Evolutionary conservation across 2,797 vertebrate genomes (phyloP), one percentile per base, ranked within the genome.

Genomic region (Acropternis orthonyx): DNA sequence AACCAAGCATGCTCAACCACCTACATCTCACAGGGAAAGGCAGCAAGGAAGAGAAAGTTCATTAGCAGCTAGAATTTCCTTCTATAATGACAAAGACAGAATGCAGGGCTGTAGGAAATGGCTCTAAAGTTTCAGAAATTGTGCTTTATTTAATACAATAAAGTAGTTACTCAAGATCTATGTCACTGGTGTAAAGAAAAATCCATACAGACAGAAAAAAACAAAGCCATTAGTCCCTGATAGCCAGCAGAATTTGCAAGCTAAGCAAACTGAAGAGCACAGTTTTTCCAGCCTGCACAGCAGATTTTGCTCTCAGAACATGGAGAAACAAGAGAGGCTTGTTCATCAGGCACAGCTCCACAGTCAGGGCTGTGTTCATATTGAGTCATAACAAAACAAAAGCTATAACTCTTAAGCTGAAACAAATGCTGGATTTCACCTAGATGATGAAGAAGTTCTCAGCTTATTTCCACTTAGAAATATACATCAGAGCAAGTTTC

Each of bases 391-490:
- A 12, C 13, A 63, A 81, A 58, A 17, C 5, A 36, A 66, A 54
- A 27, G 2, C 21, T 19, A 0, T 16, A 32, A 9, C 18, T 67
- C 28, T 14, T 28, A 2, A 58, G 3, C 10, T 20, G 24, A 4
- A 7, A 18, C 5, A 77, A 65, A 26, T 1, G 0, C 11, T 10
- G 0, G 3, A 32, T 58, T 76, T 26, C 4, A 85, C 9, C 13
- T 19, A 49, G 3, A 28, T 55, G 4, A 5, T 6, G 1, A 4
- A 3, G 0, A 3, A 54, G 4, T 27, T 43, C 18, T 32, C 1
- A 41, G 27, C 6, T 9, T 61, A 3, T 27, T 75, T 22, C 24
- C 4, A 34, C 41, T 30, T 6, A 0, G 10, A 23, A 84, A 12
- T 6, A 6, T 3, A 7, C 7, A 10, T 3, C 12, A 61, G 19